Evolutionary conservation across 2,113 vertebrate species (phyloP).

Genomic region (Morone saxatilis): DNA sequence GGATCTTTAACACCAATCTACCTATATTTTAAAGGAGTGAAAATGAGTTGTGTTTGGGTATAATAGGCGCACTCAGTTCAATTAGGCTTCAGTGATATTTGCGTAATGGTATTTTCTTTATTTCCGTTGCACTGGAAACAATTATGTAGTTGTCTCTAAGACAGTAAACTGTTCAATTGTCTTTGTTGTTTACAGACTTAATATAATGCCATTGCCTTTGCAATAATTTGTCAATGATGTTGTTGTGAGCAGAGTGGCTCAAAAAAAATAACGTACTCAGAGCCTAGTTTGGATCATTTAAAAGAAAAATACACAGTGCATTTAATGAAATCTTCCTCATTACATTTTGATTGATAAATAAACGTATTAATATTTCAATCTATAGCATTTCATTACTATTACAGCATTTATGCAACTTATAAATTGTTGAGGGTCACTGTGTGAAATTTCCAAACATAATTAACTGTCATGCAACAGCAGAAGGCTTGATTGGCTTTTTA

Average conservation of each 20-base stretch:
- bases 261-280: background rate
- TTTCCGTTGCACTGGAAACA: conserved; percentile 12
- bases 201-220: conserved; percentile 1
- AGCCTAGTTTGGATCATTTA: background rate
- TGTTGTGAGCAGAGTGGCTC: background rate
- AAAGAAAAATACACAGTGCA: too few relatives aligned
- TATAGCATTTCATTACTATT: background rate
- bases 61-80: conserved; percentile 3
- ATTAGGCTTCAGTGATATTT: conserved; percentile 35
- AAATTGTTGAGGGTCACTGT: conserved; percentile 25
- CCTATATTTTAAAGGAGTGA: conserved; percentile 18
- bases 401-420: conserved; percentile 9
- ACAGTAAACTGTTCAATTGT: background rate
- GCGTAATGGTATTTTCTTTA: background rate
- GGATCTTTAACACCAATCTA: conserved; percentile 30
- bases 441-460: conserved; percentile 41
- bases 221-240: background rate
- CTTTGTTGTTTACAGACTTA: conserved; percentile 15
- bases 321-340: background rate
- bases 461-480: conserved; percentile 50
- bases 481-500: conserved; percentile 50
- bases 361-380: background rate
- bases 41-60: conserved; percentile 12
- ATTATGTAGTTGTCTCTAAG: background rate
- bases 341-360: background rate